phyloP scores from a whole-genome alignment of 2,113 vertebrate species.

The Sardina pilchardus region DNA sequence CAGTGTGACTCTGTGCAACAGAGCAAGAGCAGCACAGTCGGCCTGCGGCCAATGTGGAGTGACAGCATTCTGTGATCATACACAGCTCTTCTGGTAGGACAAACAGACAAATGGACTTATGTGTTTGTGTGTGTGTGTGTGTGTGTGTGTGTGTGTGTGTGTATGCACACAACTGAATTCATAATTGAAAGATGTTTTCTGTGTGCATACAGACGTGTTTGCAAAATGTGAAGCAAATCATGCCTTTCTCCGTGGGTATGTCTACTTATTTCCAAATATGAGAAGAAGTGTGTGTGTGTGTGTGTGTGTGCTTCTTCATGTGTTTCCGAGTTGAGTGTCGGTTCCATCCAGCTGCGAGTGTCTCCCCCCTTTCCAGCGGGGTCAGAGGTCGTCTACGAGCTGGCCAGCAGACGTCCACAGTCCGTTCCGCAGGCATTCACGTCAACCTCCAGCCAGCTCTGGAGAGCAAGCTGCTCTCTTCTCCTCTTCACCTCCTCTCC shows the following conservation, averaged over 20 bases:
- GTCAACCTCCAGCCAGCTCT: background rate
- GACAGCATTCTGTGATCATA: background rate
- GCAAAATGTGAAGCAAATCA: too few relatives aligned
- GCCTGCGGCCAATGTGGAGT: background rate
- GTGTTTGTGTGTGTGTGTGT: background rate
- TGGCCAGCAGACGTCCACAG: background rate
- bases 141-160: background rate
- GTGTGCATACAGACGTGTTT: too few relatives aligned
- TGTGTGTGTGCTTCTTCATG: background rate
- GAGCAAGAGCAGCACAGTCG: background rate
- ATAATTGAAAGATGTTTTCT: too few relatives aligned
- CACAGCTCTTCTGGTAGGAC: background rate
- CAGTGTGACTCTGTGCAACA: background rate
- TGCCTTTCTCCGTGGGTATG: too few relatives aligned
- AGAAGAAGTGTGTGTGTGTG: background rate
- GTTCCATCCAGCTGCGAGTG: constrained; percentile 10
- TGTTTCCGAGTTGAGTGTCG: background rate
- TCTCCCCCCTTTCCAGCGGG: background rate
- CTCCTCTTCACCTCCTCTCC: too few relatives aligned
- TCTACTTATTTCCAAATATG: background rate
- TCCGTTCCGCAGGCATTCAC: background rate
- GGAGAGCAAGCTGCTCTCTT: background rate
- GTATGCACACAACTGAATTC: background rate
- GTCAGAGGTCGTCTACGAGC: background rate
- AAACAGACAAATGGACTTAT: background rate